These are phyloP conservation scores for Chamaetylas fuelleborni DNA, from an alignment of 2,113 vertebrate species.

Conservation along the genomic window DNA sequence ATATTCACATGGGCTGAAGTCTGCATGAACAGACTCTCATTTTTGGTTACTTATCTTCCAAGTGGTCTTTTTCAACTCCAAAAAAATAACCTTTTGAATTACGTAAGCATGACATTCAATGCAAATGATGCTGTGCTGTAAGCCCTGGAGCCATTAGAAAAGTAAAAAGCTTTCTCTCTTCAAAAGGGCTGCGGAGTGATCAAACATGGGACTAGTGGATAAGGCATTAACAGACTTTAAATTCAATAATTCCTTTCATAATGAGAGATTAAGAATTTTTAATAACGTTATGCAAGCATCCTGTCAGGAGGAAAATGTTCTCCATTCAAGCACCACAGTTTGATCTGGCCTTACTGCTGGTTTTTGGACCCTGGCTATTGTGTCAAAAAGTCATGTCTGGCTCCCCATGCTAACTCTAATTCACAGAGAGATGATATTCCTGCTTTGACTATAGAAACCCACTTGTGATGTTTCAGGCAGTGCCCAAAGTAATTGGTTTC, in stretches of 20 bases:
- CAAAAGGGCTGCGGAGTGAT: background rate
- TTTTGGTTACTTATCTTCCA: conserved; percentile 6
- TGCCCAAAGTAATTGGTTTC: background rate
- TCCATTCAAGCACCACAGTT: background rate
- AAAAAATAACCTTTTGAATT: conserved; percentile 44
- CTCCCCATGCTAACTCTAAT: background rate
- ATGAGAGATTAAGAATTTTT: conserved; percentile 36
- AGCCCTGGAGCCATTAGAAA: conserved; percentile 49
- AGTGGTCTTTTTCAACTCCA: background rate
- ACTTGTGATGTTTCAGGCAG: background rate
- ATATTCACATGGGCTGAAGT: background rate
- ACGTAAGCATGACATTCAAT: conserved; percentile 41
- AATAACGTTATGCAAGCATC: background rate
- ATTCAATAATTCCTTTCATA: conserved; percentile 28
- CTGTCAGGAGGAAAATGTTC: background rate
- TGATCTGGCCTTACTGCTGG: background rate
- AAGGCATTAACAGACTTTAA: conserved; percentile 10
- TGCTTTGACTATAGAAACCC: background rate
- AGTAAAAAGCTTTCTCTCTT: conserved; percentile 49
- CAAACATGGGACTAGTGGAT: background rate
- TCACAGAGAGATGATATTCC: background rate
- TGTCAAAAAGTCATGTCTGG: background rate
- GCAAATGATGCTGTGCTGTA: conserved; percentile 23
- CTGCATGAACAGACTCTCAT: conserved; percentile 2
- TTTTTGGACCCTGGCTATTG: background rate